These are phyloP conservation scores for Sipha flava DNA, from an alignment of 1,140 invertebrate species.

Conservation along the genomic window DNA sequence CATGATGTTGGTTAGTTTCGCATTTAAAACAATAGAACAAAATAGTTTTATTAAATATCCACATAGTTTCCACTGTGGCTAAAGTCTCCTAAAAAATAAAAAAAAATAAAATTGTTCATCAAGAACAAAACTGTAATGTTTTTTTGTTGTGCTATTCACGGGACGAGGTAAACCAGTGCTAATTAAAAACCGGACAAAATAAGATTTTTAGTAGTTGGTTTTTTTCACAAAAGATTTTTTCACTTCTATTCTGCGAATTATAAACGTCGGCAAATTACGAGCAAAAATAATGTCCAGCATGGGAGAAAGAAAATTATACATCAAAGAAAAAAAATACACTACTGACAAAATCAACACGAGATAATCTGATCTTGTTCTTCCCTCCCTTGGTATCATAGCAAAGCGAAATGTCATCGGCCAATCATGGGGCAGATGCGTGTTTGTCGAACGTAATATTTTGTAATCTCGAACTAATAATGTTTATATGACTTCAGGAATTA, in stretches of 20 bases:
- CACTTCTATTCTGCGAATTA: background rate
- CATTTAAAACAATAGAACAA: constrained; percentile 8
- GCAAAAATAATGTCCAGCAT: background rate
- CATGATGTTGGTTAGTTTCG: background rate
- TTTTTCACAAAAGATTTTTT: constrained; percentile 14
- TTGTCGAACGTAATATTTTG: too few species aligned
- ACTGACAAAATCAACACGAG: background rate
- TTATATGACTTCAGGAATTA: background rate
- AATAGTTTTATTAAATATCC: background rate
- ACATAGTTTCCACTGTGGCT: background rate
- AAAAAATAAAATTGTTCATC: background rate
- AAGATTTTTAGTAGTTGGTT: constrained; percentile 6
- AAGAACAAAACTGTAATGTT: background rate
- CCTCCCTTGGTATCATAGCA: background rate
- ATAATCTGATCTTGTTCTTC: background rate
- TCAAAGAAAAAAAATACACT: background rate
- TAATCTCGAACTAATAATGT: background rate
- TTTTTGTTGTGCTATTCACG: background rate
- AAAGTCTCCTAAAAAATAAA: background rate
- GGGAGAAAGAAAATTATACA: background rate
- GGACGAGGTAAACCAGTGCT: constrained; percentile 23
- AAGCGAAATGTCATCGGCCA: background rate
- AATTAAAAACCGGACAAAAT: constrained; percentile 25
- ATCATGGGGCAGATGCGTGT: background rate
- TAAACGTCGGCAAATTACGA: background rate